A percentile compares a stretch with the other conserved stretches of the same genome.
Evolutionary conservation across 92 coral and sea anemone species (phyloP).

Genomic region (Palythoa caribaeorum): DNA sequence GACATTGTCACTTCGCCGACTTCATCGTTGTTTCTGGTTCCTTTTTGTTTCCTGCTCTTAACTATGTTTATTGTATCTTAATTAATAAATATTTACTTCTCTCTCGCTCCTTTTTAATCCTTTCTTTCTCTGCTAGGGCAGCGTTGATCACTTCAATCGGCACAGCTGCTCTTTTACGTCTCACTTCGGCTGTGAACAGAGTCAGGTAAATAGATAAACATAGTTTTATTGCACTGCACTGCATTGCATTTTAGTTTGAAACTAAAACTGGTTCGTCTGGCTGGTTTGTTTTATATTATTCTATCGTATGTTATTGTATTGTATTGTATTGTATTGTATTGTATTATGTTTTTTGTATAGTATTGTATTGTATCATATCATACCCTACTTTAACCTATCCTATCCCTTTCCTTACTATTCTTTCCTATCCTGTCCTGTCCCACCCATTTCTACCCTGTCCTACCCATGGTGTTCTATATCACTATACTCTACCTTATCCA

Average conservation of each 20-base stretch:
- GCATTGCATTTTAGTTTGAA: too few relatives aligned
- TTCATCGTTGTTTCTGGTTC: background rate
- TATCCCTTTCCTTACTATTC: background rate
- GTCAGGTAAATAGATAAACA: background rate
- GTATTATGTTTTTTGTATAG: too few relatives aligned
- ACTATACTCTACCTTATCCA: background rate
- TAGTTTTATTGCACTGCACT: background rate
- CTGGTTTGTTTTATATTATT: too few relatives aligned
- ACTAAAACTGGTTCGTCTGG: too few relatives aligned
- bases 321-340: too few relatives aligned
- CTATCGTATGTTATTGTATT: too few relatives aligned
- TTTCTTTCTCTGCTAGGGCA: constrained; percentile 7
- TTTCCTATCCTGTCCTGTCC: background rate
- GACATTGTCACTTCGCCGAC: background rate
- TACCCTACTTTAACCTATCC: background rate
- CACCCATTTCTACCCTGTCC: background rate
- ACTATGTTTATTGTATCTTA: background rate
- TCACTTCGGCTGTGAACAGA: background rate
- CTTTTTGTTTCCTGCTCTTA: background rate
- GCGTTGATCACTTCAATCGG: background rate
- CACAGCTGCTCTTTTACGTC: constrained; percentile 8
- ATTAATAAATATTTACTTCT: background rate
- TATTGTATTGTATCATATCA: background rate
- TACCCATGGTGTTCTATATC: background rate
- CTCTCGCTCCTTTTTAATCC: background rate